Evolutionary conservation across 92 coral and sea anemone genomes (phyloP), one percentile per base, ranked within the genome.

Genomic region (Hydrozoanthus gracilis): DNA sequence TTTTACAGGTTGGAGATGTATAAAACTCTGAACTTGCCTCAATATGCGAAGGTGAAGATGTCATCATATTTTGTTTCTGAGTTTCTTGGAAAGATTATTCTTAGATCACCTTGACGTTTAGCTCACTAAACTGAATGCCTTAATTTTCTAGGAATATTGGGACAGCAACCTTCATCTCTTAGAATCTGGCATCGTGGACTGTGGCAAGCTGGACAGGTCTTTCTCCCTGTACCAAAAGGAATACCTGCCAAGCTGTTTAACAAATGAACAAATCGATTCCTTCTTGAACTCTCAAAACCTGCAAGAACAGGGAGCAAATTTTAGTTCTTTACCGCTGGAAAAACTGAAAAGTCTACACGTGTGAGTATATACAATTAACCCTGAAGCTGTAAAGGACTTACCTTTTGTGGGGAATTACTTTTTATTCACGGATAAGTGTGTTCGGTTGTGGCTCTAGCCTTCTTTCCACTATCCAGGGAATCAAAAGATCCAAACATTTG

Each of bases 151-250:
- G 85, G 73, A 65, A 7, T 80, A 15, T 16, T 80, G 85, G 85
- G 84, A 79, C 56, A 20, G 18, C 5, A 79, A 79, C 11, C 62
- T 64, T 4, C 60, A 47, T 51, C 54, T 9, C 39, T 61, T 79
- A 46, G 84, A 79, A 65, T 4, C 84, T 48, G 84, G 84, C 60
- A 79, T 79, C 35, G 73, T 48, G 47, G 39, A 79, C 45, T 79
- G 84, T 49, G 84, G 84, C 9, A 79, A 79, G 47, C 55, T 79
- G 6, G 84, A 79, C 16, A 79, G 50, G n/a, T 47, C 72, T 64
- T 62, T 79, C 73, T n/a, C 11, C 47, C 47, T 72, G 13, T 79
- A 79, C 27, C 73, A 62, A 56, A 47, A 47, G 3, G 84, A 79
- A 9, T 18, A 79, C 20, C 51, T 79, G 16, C 18, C 73, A 17